Base-by-base conservation (phyloP, 1,140 invertebrate species). In the Lysiphlebus fabarum region DNA sequence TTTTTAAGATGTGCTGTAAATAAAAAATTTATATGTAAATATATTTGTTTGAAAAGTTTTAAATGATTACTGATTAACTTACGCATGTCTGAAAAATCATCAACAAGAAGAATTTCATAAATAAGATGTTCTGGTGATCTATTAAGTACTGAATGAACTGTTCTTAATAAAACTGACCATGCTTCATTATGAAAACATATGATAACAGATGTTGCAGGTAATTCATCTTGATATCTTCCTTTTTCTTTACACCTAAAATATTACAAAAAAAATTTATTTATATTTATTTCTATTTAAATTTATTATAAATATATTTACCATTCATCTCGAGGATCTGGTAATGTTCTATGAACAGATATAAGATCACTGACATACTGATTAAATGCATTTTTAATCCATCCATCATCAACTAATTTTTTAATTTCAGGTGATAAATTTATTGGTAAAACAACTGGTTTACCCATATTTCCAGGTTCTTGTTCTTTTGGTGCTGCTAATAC, bases 341-440 rank as follows among this genome's bases (percentile, higher is more conserved):
- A 82, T 50, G 85, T 86, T 63, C 97, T 83, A 70, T 95, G 91
- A 42, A 99, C 85, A n/a, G 95, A 98, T 71, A 99, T 98, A 77
- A 97, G 83, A 81, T 99, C 96, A 73, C 95, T 97, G 61, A 87
- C 93, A 74, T 98, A 99, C 78, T 99, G 95, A 84, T 99, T 99
- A 79, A 99, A 99, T 6, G 96, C 96, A 79, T 99, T 99, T 69
- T 96, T 94, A 70, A 90, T 82, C 93, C 95, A 99, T 11, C 97
- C 96, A 62, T 94, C 88, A 62, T 97, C 92, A 26, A 96, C 94
- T 56, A 92, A 85, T 66, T 88, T 87, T 70, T 93, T 91, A 62
- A 93, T 87, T 58, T 95, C 93, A 0, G 85, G 84, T 56, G 86
- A 80, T 64, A 98, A 79, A 69, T 96, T 93, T 64, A 89, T 85